Evolutionary conservation across 2,113 vertebrate species (phyloP).

Genomic region (Corythornis madagascariensis): DNA sequence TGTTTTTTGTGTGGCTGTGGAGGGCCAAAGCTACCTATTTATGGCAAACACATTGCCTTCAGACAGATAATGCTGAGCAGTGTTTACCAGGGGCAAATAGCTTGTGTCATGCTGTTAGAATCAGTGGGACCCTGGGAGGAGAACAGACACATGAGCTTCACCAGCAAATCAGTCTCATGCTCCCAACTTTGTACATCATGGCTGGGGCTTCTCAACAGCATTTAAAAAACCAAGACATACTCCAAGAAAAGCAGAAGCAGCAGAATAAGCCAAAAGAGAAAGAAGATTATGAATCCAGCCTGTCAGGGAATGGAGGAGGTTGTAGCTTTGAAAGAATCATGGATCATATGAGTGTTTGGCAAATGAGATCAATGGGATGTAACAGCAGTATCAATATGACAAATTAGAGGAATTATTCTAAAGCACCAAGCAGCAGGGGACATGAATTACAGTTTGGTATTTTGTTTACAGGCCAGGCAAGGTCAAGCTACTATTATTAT

Average conservation of each 20-base stretch:
- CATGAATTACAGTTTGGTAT: constrained; percentile 22
- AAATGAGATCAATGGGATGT: constrained; percentile 34
- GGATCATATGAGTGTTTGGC: background rate
- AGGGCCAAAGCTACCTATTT: background rate
- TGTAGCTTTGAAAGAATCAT: background rate
- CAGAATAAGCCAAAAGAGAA: background rate
- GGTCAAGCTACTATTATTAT: constrained; percentile 18
- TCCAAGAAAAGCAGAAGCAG: background rate
- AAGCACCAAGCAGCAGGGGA: constrained; percentile 18
- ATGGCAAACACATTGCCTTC: background rate
- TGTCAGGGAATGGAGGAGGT: background rate
- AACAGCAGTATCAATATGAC: constrained; percentile 29
- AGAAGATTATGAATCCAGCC: background rate
- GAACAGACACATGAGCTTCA: accelerated
- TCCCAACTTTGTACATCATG: background rate
- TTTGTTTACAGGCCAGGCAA: background rate
- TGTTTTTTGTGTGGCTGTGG: background rate
- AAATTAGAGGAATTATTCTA: constrained; percentile 51
- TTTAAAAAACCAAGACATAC: background rate
- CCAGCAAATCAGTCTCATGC: background rate
- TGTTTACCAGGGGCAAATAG: background rate
- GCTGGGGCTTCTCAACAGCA: background rate
- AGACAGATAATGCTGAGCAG: background rate
- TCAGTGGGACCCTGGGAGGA: background rate
- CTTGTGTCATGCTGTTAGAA: background rate